These are phyloP conservation scores for Potamilus streckersoni DNA, from an alignment of 1,140 invertebrate species.

Conservation along the genomic window DNA sequence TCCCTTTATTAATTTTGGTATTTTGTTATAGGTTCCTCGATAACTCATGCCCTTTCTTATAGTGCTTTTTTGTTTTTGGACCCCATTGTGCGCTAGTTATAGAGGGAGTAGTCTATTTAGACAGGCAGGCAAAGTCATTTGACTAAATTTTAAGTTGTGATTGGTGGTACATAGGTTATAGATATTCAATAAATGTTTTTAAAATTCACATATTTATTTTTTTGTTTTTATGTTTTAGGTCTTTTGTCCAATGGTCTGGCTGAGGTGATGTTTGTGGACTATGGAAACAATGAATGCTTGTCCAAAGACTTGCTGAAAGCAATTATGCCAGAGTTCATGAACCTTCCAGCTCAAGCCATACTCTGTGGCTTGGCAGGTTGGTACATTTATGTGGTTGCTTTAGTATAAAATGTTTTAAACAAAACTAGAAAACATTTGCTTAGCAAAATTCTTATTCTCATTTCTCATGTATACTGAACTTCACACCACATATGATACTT, in stretches of 20 bases:
- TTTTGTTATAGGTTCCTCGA: too few relatives aligned
- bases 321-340: constrained; percentile 72
- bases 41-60: too few relatives aligned
- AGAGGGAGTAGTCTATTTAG: too few relatives aligned
- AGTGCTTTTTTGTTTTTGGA: too few relatives aligned
- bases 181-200: too few relatives aligned
- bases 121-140: too few relatives aligned
- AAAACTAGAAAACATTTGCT: background rate
- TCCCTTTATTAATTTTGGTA: too few relatives aligned
- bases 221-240: constrained; percentile 35
- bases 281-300: constrained; percentile 75
- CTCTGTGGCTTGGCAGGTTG: constrained; percentile 73
- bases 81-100: too few relatives aligned
- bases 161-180: too few relatives aligned
- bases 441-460: background rate
- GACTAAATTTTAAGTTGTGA: too few relatives aligned
- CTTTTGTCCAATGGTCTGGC: constrained; percentile 69
- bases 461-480: background rate
- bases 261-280: constrained; percentile 85
- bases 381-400: background rate
- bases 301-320: constrained; percentile 48
- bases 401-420: background rate
- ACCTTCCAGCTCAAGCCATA: constrained; percentile 78
- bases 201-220: too few relatives aligned
- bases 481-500: background rate